phyloP scores from a whole-genome alignment of 2,888 invertebrate species.

The Epiperipatus broadwayi region DNA sequence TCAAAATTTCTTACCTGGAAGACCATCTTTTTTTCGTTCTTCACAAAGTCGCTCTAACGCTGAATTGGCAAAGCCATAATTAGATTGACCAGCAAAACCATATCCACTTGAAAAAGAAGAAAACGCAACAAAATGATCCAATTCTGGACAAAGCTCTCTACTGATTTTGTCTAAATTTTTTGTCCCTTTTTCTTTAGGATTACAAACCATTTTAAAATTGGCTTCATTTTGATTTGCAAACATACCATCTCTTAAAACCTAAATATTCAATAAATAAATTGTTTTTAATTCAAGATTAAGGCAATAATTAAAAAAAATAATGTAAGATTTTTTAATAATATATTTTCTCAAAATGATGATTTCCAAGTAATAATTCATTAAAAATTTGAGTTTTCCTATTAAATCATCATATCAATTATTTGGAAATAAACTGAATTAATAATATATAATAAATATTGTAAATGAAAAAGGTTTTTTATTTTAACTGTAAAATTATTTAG shows the following conservation, averaged over 20 bases:
- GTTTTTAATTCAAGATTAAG: too few species aligned
- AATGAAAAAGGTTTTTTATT: too few species aligned
- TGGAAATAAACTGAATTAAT: too few species aligned
- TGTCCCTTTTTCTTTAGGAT: slow-evolving; percentile 70
- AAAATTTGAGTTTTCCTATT: too few species aligned
- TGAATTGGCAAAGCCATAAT: slow-evolving; percentile 92
- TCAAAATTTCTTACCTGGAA: slow-evolving; percentile 61
- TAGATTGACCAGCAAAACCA: slow-evolving; percentile 87
- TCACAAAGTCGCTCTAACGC: slow-evolving; percentile 91
- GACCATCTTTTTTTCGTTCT: slow-evolving; percentile 54
- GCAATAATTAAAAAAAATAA: too few species aligned
- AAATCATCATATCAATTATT: too few species aligned
- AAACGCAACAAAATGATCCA: slow-evolving; percentile 82
- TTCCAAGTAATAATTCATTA: too few species aligned
- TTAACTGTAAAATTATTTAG: too few species aligned
- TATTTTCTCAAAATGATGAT: too few species aligned
- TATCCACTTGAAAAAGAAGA: slow-evolving; percentile 91
- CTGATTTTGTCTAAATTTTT: slow-evolving; percentile 58
- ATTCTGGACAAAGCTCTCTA: slow-evolving; percentile 50
- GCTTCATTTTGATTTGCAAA: slow-evolving; percentile 63
- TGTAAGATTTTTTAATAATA: too few species aligned
- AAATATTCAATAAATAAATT: too few species aligned
- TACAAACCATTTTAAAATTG: slow-evolving; percentile 57
- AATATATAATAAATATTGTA: too few species aligned
- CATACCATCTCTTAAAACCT: slow-evolving; percentile 58